These are phyloP conservation scores for Drosophila bocki DNA, from an alignment of 1,140 invertebrate species.

Conservation along the genomic window DNA sequence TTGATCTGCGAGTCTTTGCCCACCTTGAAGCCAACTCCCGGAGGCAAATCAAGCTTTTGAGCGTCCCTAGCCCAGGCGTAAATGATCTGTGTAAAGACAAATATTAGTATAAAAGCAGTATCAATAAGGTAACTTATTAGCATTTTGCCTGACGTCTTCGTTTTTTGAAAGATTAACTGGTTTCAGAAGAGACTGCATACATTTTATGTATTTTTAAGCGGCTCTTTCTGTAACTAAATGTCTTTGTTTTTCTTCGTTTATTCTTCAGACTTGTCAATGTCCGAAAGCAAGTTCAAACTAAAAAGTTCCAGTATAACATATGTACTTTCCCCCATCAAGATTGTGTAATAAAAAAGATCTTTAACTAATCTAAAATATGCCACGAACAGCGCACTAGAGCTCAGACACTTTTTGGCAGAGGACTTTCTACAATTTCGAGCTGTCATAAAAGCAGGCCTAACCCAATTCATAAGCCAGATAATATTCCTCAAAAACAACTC, in stretches of 20 bases:
- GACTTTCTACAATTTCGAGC: neutral
- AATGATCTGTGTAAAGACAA: slow-evolving; percentile 89
- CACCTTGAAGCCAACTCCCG: slow-evolving; percentile 93
- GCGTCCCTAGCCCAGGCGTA: slow-evolving; percentile 99
- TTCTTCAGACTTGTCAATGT: too few species aligned
- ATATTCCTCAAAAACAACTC: neutral
- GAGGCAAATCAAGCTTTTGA: slow-evolving; percentile 92
- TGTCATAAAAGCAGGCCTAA: neutral
- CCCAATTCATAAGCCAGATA: neutral
- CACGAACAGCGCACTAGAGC: too few species aligned
- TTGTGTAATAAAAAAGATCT: too few species aligned
- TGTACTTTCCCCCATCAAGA: too few species aligned
- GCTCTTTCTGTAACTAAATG: too few species aligned
- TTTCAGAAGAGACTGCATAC: neutral
- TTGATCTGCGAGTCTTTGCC: slow-evolving; percentile 90
- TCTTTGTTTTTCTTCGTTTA: too few species aligned
- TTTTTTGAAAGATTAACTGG: neutral
- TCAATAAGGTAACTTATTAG: neutral
- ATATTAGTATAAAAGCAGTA: neutral
- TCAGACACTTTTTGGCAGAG: neutral
- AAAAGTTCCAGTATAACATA: too few species aligned
- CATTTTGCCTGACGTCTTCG: neutral
- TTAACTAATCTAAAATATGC: too few species aligned
- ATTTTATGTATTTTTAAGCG: neutral
- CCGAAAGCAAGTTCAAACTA: too few species aligned